Evolutionary conservation across 2,888 invertebrate species (phyloP).

Genomic region (Hirtodrosophila histrioides): DNA sequence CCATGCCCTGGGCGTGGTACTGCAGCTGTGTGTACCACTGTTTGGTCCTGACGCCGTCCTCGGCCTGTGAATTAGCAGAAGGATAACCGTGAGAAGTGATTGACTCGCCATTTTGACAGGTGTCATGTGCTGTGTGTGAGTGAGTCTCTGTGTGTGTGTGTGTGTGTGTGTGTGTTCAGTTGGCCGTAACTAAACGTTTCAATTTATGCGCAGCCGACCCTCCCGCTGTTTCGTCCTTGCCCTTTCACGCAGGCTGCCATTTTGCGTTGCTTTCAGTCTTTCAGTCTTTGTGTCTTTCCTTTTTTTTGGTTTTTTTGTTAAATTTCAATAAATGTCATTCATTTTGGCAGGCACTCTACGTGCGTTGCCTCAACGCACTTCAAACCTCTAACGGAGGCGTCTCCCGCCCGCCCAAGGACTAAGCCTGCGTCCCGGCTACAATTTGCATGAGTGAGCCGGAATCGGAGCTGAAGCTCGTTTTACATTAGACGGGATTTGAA

Average conservation of each 20-base stretch:
- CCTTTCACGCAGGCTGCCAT: constrained; percentile 49
- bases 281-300: constrained; percentile 19
- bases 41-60: constrained; percentile 93
- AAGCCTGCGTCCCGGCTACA: constrained; percentile 17
- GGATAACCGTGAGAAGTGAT: constrained; percentile 57
- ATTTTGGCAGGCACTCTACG: constrained; percentile 77
- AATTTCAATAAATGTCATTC: constrained; percentile 80
- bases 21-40: constrained; percentile 96
- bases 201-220: constrained; percentile 62
- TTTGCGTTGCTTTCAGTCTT: constrained; percentile 42
- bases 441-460: constrained; percentile 54
- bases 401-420: constrained; percentile 7
- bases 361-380: constrained; percentile 67
- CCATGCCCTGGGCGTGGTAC: constrained; percentile 95
- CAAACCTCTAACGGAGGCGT: constrained; percentile 53
- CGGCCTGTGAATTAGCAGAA: constrained; percentile 87
- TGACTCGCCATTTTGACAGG: constrained; percentile 65
- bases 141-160: constrained; percentile 4
- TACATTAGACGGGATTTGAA: constrained; percentile 68
- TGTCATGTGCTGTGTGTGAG: constrained; percentile 27
- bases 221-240: constrained; percentile 10
- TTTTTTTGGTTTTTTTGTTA: constrained; percentile 33
- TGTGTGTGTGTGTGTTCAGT: constrained; percentile 43
- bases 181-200: constrained; percentile 72
- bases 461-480: constrained; percentile 34